A percentile compares a stretch with the other conserved stretches of the same genome.
phyloP scores from a whole-genome alignment of 2,888 invertebrate genomes.

The Plemyria rubiginata region DNA sequence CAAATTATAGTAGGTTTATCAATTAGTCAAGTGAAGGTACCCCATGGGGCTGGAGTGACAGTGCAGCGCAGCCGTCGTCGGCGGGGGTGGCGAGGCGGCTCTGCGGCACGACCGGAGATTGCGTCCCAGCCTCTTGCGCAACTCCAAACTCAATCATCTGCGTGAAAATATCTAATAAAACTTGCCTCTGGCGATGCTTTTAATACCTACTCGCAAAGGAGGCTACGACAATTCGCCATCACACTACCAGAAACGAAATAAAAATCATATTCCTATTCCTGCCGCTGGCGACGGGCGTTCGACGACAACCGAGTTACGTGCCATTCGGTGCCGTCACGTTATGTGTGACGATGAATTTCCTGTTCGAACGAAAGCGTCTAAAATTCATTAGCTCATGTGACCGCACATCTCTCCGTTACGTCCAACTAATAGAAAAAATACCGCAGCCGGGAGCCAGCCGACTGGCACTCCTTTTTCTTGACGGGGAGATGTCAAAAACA shows the following conservation, averaged over 20 bases:
- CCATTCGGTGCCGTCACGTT: slow-evolving; percentile 44
- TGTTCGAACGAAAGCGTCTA: slow-evolving; percentile 59
- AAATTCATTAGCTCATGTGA: slow-evolving; percentile 68
- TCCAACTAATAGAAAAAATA: slow-evolving; percentile 67
- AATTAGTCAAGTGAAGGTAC: slow-evolving; percentile 49
- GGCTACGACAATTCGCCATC: slow-evolving; percentile 52
- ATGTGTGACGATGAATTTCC: slow-evolving; percentile 61
- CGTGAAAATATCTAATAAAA: slow-evolving; percentile 79
- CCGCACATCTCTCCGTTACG: slow-evolving; percentile 54
- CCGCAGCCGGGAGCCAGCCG: slow-evolving; percentile 56
- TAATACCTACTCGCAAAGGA: slow-evolving; percentile 56
- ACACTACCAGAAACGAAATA: slow-evolving; percentile 56
- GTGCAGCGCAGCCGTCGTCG: slow-evolving; percentile 45
- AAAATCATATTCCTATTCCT: slow-evolving; percentile 54
- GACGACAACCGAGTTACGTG: slow-evolving; percentile 48
- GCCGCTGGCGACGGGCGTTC: slow-evolving; percentile 44
- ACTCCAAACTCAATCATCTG: slow-evolving; percentile 79
- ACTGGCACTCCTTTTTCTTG: slow-evolving; percentile 72
- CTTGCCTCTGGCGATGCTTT: slow-evolving; percentile 65
- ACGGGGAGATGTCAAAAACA: slow-evolving; percentile 74
- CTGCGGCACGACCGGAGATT: slow-evolving; percentile 76
- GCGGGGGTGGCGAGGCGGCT: slow-evolving; percentile 48
- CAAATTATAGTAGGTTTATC: slow-evolving; percentile 52
- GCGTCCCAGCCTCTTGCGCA: slow-evolving; percentile 77
- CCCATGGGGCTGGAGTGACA: slow-evolving; percentile 49